Base-by-base conservation (phyloP, 2,888 invertebrate genomes). In the Tachina grossa region DNA sequence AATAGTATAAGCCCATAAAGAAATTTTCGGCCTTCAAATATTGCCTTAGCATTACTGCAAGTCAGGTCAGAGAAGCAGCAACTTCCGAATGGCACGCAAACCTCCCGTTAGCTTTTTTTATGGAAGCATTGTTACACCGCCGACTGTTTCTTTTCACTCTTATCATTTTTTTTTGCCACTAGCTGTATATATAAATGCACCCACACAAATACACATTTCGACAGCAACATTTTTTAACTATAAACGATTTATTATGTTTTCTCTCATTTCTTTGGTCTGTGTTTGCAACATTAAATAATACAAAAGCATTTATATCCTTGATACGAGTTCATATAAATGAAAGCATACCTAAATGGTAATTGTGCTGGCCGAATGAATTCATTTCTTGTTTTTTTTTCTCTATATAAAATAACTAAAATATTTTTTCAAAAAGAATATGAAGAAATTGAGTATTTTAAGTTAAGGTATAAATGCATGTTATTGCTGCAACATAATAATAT, bases 261-360 rank as follows among this genome's bases (percentile, higher is more conserved):
- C 22, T 69, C 49, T 51, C 11, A 49, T 72, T 81, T 75, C 55
- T 78, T 78, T 75, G 82, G 81, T 66, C 49, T 59, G 83, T 55
- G 76, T 83, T 83, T 85, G 66, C 61, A 76, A 71, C 79, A 83
- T 76, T 72, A 83, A 82, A 85, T 65, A 82, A 75, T 68, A 72
- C 66, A 63, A 78, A 83, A 72, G 22, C 77, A 81, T 82, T 82
- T 82, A 61, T 75, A 79, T 76, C 71, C 82, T 76, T 75, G 69
- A 79, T 79, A 19, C 49, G 49, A 53, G 47, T 57, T 57, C 72
- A 66, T 66, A 43, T 49, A 49, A 65, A 66, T 41, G 45, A 55
- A 65, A 45, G 22, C 59, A 81, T 22, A 51, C 41, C 31, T 63
- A 68, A 75, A 75, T 81, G 66, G 68, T 74, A 81, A 74, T 81